phyloP scores from a whole-genome alignment of 2,888 invertebrate species.

The Drosophila paramelanica region DNA sequence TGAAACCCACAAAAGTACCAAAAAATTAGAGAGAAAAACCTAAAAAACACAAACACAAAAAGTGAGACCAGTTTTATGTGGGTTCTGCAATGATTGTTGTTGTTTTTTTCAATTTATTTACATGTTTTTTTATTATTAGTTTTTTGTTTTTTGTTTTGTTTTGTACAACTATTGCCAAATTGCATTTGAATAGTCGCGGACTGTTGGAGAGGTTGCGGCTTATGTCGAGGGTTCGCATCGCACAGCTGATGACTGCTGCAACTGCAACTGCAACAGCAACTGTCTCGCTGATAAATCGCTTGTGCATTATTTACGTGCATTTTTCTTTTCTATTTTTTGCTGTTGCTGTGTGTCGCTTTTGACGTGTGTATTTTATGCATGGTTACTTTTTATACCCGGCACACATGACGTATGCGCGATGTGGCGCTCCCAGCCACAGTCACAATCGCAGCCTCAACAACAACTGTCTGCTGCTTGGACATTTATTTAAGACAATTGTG shows the following conservation, averaged over 20 bases:
- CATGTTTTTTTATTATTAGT: too few species aligned
- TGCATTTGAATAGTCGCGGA: conserved; percentile 59
- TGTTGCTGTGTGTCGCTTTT: conserved; percentile 11
- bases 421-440: conserved; percentile 28
- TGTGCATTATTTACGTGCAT: conserved; percentile 60
- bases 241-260: conserved; percentile 23
- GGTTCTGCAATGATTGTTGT: conserved; percentile 17
- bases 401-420: conserved; percentile 72
- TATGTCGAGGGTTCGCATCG: conserved; percentile 19
- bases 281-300: conserved; percentile 68
- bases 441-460: conserved; percentile 2
- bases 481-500: conserved; percentile 23
- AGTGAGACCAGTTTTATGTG: conserved; percentile 40
- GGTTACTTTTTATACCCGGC: conserved; percentile 62
- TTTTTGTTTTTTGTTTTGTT: too few species aligned
- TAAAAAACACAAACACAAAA: conserved; percentile 5
- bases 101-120: too few species aligned
- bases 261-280: conserved; percentile 16
- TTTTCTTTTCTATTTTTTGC: conserved; percentile 5
- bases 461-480: conserved; percentile 22
- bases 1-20: conserved; percentile 22
- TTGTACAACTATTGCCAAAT: conserved; percentile 61
- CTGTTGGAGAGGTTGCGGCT: conserved; percentile 1
- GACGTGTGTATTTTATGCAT: conserved; percentile 54
- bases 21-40: neutral